Evolutionary conservation across 1,140 invertebrate species (phyloP).

Genomic region (Drosophila miranda): DNA sequence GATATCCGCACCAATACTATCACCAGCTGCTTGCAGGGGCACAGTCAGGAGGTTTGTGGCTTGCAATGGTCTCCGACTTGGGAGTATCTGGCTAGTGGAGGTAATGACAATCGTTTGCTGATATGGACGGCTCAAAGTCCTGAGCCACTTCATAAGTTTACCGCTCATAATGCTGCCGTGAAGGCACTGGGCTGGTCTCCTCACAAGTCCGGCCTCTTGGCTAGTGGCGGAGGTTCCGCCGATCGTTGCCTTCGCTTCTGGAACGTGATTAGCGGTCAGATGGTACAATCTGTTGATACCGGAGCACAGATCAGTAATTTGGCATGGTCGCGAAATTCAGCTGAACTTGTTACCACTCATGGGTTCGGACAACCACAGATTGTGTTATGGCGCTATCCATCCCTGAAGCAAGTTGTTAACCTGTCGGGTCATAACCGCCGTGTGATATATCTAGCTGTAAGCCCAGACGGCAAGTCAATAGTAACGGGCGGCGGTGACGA

Average conservation of each 20-base stretch:
- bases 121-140: conserved; percentile 96
- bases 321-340: conserved; percentile 99
- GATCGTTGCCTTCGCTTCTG: conserved; percentile 98
- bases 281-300: conserved; percentile 98
- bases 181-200: conserved; percentile 99
- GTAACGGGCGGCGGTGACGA: conserved; percentile 99
- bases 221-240: conserved; percentile 98
- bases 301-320: conserved; percentile 98
- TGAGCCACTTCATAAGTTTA: conserved; percentile 95
- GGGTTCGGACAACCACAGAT: conserved; percentile 99
- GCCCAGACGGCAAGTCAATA: conserved; percentile 99
- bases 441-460: conserved; percentile 98
- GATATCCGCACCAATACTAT: conserved; percentile 93
- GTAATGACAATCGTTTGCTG: conserved; percentile 98
- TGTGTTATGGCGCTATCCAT: conserved; percentile 99
- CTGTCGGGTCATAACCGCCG: conserved; percentile 98
- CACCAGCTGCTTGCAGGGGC: conserved; percentile 91
- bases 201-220: conserved; percentile 98
- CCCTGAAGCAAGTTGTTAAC: conserved; percentile 95
- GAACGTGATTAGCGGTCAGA: conserved; percentile 99
- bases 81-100: conserved; percentile 97
- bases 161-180: conserved; percentile 98
- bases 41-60: conserved; percentile 98
- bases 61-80: conserved; percentile 99
- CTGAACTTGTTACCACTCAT: conserved; percentile 98